Base-by-base conservation (phyloP, 2,797 vertebrate species). In the Scomberomorus guttatus region DNA sequence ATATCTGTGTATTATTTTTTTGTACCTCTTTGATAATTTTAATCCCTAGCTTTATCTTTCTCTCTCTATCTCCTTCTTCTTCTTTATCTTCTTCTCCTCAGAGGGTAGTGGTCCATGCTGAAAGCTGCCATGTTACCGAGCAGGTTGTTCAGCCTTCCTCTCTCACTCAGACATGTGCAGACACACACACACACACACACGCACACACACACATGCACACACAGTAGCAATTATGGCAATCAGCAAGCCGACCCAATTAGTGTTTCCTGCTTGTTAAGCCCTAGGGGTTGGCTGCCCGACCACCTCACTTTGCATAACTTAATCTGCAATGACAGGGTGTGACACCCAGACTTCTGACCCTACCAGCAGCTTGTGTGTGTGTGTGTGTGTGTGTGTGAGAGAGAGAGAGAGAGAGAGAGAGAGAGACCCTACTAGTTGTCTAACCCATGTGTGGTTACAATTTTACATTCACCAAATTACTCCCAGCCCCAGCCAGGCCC, bases 181-280 rank as follows among this genome's bases (percentile, higher is more conserved):
- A 96, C 94, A 96, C 85, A 66, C 91, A 71, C 77, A 66, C 82
- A 58, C 71, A 69, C 72, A 83, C 82, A 61, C 77, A 59, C 76
- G 72, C 65, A 58, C 70, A 64, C 80, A 77, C 82, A 77, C 79
- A 77, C 91, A 92, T 93, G 89, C 96, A 95, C 94, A 97, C 97
- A 98, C 97, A 98, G 97, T 96, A 97, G 97, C 97, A 99, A 99
- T 99, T 99, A 98, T 96, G 94, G 91, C 96, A 98, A 98, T 99
- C 98, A 98, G 97, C 95, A 95, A 95, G 93, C 95, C 94, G 93
- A 94, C 93, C 95, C 96, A 96, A 96, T 96, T 96, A 96, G 95
- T 94, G 94, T 95, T 95, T 96, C 95, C 95, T 95, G 93, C 95
- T 96, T 94, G 94, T 96, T 96, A 96, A 95, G 93, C 95, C 95